Conservation (phyloP, 1,140 invertebrate genomes). For the Philopotamus ludificatus region DNA sequence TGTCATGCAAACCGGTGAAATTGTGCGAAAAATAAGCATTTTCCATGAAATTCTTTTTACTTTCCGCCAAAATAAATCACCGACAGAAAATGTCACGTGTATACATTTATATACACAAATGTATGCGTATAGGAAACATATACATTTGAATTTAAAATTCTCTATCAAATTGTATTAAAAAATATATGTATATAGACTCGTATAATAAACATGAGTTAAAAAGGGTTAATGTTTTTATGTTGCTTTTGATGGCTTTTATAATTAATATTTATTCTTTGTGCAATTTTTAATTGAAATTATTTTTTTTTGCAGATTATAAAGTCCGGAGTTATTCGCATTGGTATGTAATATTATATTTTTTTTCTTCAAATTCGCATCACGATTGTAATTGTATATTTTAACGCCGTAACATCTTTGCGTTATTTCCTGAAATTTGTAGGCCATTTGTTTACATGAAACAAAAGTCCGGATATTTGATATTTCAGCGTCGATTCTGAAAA, state of each 20-base stretch:
- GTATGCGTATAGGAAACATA: neutral
- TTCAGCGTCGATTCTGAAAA: neutral
- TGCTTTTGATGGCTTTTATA: neutral
- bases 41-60: neutral
- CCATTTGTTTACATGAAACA: neutral
- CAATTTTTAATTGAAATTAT: neutral
- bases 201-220: too few relatives aligned
- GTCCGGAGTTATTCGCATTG: neutral
- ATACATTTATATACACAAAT: neutral
- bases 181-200: too few relatives aligned
- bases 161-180: neutral
- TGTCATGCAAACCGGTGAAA: neutral
- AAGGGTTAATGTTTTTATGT: neutral
- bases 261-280: neutral
- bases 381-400: neutral
- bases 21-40: neutral
- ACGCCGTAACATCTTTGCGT: neutral
- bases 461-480: slow-evolving; percentile 5
- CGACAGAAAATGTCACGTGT: neutral
- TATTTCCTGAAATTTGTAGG: neutral
- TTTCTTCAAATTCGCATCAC: neutral
- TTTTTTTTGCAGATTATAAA: neutral
- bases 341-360: neutral
- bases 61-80: neutral
- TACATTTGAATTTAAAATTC: neutral